Conservation (phyloP, 35 echinoderm and acorn worm species). For the Apostichopus japonicus region DNA sequence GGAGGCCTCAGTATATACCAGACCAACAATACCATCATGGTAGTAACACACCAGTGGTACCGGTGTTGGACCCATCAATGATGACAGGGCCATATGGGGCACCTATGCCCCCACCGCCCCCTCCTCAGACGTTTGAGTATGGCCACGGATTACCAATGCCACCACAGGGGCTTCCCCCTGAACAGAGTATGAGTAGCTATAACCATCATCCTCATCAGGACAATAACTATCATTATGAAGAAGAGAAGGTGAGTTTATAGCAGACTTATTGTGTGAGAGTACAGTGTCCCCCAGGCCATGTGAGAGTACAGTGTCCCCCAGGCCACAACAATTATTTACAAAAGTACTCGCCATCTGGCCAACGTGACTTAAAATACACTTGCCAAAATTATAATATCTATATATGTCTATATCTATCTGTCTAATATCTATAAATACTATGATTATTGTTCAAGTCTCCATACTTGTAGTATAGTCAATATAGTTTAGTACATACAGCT, state of each 20-base stretch:
- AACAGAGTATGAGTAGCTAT: conserved; percentile 11
- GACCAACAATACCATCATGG: conserved; percentile 39
- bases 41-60: conserved; percentile 28
- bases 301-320: too few relatives aligned
- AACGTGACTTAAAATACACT: too few relatives aligned
- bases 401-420: too few relatives aligned
- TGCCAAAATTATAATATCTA: too few relatives aligned
- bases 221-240: conserved; percentile 38
- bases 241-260: not conserved
- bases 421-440: too few relatives aligned
- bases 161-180: conserved; percentile 50
- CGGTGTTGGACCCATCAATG: conserved; percentile 17
- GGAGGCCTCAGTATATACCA: conserved; percentile 42
- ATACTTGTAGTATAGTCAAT: too few relatives aligned
- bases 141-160: conserved; percentile 38
- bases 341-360: too few relatives aligned
- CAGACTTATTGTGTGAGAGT: too few relatives aligned
- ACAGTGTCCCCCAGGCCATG: too few relatives aligned
- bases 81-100: conserved; percentile 58
- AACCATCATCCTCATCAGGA: conserved; percentile 30
- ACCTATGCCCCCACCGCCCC: conserved; percentile 38
- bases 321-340: too few relatives aligned
- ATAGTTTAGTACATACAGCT: too few relatives aligned
- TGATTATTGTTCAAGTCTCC: too few relatives aligned
- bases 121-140: conserved; percentile 61